Percentiles rank a stretch among this genome's conserved stretches.
Evolutionary conservation across 2,888 invertebrate genomes (phyloP).

Genomic region (Colletes collaris): DNA sequence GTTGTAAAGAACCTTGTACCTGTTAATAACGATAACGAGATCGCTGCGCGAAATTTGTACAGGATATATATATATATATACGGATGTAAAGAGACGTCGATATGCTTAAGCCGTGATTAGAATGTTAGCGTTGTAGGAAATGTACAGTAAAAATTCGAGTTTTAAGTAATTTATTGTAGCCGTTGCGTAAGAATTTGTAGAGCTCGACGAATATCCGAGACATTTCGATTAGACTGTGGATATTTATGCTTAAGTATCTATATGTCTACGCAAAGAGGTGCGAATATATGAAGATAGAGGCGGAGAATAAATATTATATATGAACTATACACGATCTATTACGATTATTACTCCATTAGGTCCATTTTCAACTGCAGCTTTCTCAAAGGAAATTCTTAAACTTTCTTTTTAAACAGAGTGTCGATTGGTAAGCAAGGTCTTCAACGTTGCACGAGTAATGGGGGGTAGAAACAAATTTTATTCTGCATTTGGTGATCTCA

Average conservation of each 20-base stretch:
- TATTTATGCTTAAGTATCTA: slow-evolving; percentile 40
- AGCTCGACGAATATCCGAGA: background rate
- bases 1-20: slow-evolving; percentile 44
- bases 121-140: background rate
- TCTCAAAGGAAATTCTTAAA: too few relatives aligned
- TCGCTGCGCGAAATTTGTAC: slow-evolving; percentile 60
- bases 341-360: too few relatives aligned
- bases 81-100: background rate
- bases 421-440: too few relatives aligned
- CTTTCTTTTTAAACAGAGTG: too few relatives aligned
- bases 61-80: background rate
- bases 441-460: too few relatives aligned
- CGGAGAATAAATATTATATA: slow-evolving; percentile 45
- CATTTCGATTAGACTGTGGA: slow-evolving; percentile 34
- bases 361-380: too few relatives aligned
- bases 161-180: slow-evolving; percentile 49
- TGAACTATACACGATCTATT: slow-evolving; percentile 12
- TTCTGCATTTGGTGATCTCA: too few relatives aligned
- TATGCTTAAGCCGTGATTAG: slow-evolving; percentile 12
- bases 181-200: slow-evolving; percentile 27
- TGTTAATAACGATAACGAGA: slow-evolving; percentile 38
- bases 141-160: slow-evolving; percentile 27
- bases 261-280: slow-evolving; percentile 39
- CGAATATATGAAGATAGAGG: slow-evolving; percentile 13
- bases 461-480: too few relatives aligned